Evolutionary conservation across 2,888 invertebrate species (phyloP), one percentile per base, ranked within the genome.

Genomic region (Ceratothoa steindachneri): DNA sequence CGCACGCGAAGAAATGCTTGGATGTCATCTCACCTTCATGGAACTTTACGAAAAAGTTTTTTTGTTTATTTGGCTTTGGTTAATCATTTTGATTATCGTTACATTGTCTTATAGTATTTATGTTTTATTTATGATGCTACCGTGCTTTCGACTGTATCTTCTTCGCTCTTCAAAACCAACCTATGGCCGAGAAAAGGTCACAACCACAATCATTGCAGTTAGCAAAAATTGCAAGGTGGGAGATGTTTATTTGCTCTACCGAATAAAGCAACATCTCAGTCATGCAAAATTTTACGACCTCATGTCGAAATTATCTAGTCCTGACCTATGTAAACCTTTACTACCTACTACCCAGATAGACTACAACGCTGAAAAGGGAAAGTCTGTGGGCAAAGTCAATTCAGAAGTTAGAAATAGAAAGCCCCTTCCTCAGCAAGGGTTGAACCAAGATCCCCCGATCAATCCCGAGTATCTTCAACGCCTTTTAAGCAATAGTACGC

Each of bases 11-110:
- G 79, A 79, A 41, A 53, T 71, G 15, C 67, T 74, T 5, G 79
- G 79, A 29, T 79, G 79, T 65, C 79, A 79, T 65, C 65, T 79
- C 3, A 76, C 76, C 1, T 69, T 73, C 24, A 79, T 79, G 79
- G 79, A 79, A 70, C 65, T 79, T 27, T 79, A 79, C 22, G 79
- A 79, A 55, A 79, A 79, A 30, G 53, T 76, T n/a, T 79, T 79
- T 60, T 69, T 79, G 30, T 73, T 69, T 24, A 24, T 79, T 7
- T 79, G 79, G 79, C n/a, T 74, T 1, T 79, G 79, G 79, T 69
- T 79, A 27, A 76, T 79, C 2, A 9, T 76, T 27, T 67, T 79
- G 66, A 69, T 72, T 12, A 22, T 71, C 12, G 70, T 76, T 27
- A 74, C 79, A 1, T 67, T 69, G 4, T 55, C 24, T 29, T 79